Evolutionary conservation across 2,113 vertebrate species (phyloP), one percentile per base, ranked within the genome.

Genomic region (Poeciliopsis prolifica): DNA sequence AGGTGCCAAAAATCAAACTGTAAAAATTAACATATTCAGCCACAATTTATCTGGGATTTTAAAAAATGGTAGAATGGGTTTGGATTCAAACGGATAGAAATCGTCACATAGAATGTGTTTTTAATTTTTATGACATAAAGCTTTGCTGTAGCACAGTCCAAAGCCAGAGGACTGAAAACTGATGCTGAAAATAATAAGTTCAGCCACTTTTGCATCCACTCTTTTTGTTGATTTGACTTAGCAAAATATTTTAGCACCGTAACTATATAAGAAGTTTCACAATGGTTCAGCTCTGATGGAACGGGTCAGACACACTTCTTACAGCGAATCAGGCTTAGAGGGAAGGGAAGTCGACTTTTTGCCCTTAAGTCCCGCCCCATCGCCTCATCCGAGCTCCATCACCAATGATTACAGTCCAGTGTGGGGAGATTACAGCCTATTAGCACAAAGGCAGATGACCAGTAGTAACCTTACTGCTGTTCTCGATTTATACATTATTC

Each of bases 391-490:
- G 93, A 89, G 85, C 88, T 80, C 65, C 78, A 88, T 92, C 79
- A 88, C 88, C 81, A 92, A 87, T 91, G 95, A 95, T 94, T 95
- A 96, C 84, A 86, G 87, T 93, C 79, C 90, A 88, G 89, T 77
- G 86, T 93, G 88, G 86, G 65, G 88, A 91, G 93, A 94, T 96
- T 94, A 94, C 85, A 78, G 90, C 88, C 93, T 81, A 94, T 95
- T 95, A 95, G 89, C 85, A 79, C 65, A 89, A 74, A 91, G 83
- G 75, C 82, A 0, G 84, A 89, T 86, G 78, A 82, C 86, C 68
- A 79, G 30, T 42, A 86, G 90, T 95, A 94, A 95, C 94, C 93
- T 93, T 80, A 82, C 75, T 35, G 75, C 81, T 4, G 58, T 77
- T 8, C 61, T 61, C 74, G 78, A 80, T 88, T 84, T 95, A 82